Base-by-base conservation (phyloP, 2,888 invertebrate genomes). In the Gymnocheta viridis region DNA sequence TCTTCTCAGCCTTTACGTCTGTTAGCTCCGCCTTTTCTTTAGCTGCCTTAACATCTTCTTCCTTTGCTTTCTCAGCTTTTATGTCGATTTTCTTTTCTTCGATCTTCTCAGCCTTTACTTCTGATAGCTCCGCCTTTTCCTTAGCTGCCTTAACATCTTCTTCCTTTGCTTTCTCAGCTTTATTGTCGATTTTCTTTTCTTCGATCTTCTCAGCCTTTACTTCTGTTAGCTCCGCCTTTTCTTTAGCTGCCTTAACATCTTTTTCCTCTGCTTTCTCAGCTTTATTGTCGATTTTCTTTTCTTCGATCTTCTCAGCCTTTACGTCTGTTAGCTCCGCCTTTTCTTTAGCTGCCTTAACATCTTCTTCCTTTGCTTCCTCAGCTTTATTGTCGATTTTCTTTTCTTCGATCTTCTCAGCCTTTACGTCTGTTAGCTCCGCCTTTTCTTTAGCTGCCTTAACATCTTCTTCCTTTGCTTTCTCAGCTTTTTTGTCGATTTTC, bases 331-430 rank as follows among this genome's bases (percentile, higher is more conserved):
- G n/a, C 17, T 77, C 67, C 9, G 41, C 67, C 6, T 51, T 58
- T 14, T 35, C 32, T 19, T 56, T 22, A 3, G 4, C 4, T 2
- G 12, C 7, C 24, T 73, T 35, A 14, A 74, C 24, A 12, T 79
- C 62, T 17, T 56, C 24, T 24, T 64, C 49, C 35, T 74, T 22
- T 19, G 10, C 4, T 22, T 77, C 64, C 49, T 56, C 51, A 0
- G 47, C 4, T 54, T 69, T 58, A 2, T 83, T 54, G 44, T 85
- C 77, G 10, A 82, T 24, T 85, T 85, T 85, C 73, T 87, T 88
- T 56, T 81, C 83, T 82, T 88, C 87, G 17, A 86, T 86, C 81
- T 88, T 67, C 22, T 72, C 79, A n/a, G 79, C 70, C 0, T 73
- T 41, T 17, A 29, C 35, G 62, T 86, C 85, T 27, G 86, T 84